Evolutionary conservation across 1,140 invertebrate genomes (phyloP).

Genomic region (Oryctes rhinoceros): DNA sequence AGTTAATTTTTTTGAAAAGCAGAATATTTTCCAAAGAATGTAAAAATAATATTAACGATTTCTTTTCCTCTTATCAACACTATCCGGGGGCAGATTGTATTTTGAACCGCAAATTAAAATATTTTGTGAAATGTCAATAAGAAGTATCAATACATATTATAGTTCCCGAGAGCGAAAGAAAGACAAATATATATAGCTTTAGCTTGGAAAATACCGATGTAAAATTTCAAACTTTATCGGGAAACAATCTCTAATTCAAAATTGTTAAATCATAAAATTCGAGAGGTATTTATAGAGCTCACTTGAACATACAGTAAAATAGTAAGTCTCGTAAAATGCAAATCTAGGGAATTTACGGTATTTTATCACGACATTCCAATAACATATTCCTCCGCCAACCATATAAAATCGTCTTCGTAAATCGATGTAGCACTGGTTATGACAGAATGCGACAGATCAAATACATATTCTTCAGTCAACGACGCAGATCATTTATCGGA

Average conservation of each 20-base stretch:
- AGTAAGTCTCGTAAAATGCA: conserved; percentile 8
- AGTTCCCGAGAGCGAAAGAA: no score
- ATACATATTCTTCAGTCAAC: conserved; percentile 26
- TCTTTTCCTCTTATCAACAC: no score
- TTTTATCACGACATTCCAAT: conserved; percentile 20
- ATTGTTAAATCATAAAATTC: neutral
- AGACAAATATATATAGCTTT: no score
- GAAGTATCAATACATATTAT: no score
- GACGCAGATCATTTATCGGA: conserved; percentile 19
- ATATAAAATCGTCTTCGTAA: conserved; percentile 19
- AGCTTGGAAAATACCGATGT: no score
- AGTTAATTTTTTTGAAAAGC: no score
- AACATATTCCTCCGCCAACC: neutral
- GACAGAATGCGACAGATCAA: conserved; percentile 33
- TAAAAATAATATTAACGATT: no score
- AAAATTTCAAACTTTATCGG: no score
- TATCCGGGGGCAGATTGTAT: no score
- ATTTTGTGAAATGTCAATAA: no score
- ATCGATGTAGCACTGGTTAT: conserved; percentile 14
- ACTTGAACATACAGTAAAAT: neutral
- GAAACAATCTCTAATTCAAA: neutral
- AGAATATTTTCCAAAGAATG: no score
- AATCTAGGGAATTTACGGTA: conserved; percentile 13
- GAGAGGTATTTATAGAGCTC: neutral
- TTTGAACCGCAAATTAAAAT: no score